Conservation (phyloP, 2,797 vertebrate genomes). For the Alcedo quadribrachys region DNA sequence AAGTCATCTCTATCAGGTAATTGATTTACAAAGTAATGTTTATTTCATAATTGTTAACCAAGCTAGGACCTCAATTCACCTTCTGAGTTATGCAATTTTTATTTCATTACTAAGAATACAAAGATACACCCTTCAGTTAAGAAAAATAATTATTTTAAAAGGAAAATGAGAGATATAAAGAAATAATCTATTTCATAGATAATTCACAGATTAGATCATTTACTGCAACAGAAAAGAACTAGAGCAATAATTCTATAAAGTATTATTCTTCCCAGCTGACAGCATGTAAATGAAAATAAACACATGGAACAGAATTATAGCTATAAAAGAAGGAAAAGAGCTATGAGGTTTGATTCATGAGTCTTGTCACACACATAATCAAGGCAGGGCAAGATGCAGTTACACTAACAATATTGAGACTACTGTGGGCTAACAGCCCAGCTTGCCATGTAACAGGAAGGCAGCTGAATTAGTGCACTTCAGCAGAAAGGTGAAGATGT, state of each 20-base stretch:
- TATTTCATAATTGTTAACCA: background rate
- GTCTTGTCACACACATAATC: background rate
- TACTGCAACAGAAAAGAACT: background rate
- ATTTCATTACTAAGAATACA: slow-evolving; percentile 8
- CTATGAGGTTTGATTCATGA: background rate
- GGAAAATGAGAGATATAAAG: background rate
- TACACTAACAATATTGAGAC: background rate
- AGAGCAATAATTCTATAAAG: background rate
- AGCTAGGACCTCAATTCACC: background rate
- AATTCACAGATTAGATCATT: slow-evolving; percentile 1
- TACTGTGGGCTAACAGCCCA: background rate
- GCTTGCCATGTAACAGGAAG: background rate
- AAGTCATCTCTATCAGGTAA: background rate
- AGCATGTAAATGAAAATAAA: slow-evolving; percentile 10
- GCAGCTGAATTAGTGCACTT: background rate
- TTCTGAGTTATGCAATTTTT: slow-evolving; percentile 27
- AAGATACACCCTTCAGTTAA: background rate
- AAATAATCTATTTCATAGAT: slow-evolving; percentile 18
- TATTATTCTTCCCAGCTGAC: background rate
- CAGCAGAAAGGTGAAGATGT: background rate
- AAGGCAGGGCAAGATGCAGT: background rate
- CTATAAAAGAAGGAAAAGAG: background rate
- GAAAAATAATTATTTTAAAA: background rate
- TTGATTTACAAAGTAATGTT: background rate
- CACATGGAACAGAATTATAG: background rate